Percentiles rank a stretch among this genome's conserved stretches.
These are phyloP conservation scores for Coreius guichenoti DNA, from an alignment of 2,797 vertebrate species.

Conservation along the genomic window DNA sequence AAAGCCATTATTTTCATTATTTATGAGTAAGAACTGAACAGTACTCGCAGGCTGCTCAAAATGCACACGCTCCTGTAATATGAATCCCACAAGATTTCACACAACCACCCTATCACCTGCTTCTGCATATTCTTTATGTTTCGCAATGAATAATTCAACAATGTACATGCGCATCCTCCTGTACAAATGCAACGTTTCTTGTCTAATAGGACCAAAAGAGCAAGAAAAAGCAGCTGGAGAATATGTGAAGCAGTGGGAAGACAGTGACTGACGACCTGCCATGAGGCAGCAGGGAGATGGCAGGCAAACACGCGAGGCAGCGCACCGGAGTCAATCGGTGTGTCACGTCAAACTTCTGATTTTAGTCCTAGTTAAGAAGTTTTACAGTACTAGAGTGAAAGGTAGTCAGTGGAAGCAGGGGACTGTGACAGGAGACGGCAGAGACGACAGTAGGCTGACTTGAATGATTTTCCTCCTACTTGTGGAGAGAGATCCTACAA, in stretches of 20 bases:
- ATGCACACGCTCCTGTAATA: conserved; percentile 26
- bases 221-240: conserved; percentile 48
- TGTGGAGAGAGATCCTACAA: not conserved
- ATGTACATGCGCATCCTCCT: conserved; percentile 41
- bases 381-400: conserved; percentile 35
- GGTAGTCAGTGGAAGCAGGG: conserved; percentile 32
- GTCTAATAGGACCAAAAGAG: conserved; percentile 59
- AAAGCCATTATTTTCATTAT: conserved; percentile 17
- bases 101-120: conserved; percentile 44
- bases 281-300: conserved; percentile 29
- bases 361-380: conserved; percentile 43
- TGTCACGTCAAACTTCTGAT: conserved; percentile 60
- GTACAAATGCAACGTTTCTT: conserved; percentile 55
- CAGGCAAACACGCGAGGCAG: conserved; percentile 32
- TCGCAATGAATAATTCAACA: conserved; percentile 60
- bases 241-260: conserved; percentile 57
- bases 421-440: conserved; percentile 40
- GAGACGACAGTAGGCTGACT: conserved; percentile 32
- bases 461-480: conserved; percentile 9
- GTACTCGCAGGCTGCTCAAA: not conserved
- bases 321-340: conserved; percentile 49
- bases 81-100: conserved; percentile 25
- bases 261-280: conserved; percentile 57
- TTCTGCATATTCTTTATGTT: conserved; percentile 45
- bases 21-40: not conserved